Evolutionary conservation across 2,888 invertebrate genomes (phyloP).

Genomic region (Bombylius discolor): DNA sequence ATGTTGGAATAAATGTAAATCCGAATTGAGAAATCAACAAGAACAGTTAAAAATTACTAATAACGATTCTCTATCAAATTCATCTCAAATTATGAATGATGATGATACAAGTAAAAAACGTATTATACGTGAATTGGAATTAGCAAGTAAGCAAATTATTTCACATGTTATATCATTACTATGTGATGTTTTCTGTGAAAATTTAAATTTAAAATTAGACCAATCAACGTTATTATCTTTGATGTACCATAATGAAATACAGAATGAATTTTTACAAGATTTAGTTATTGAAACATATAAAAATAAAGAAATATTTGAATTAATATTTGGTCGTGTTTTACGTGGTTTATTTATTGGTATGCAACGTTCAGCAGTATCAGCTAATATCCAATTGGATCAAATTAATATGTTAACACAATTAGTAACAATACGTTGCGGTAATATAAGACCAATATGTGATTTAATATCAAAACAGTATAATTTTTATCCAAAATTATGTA

Average conservation of each 20-base stretch:
- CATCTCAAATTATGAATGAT: neutral
- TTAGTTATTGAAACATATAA: constrained; percentile 43
- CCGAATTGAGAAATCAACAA: constrained; percentile 13
- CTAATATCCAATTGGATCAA: constrained; percentile 44
- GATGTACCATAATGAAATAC: constrained; percentile 45
- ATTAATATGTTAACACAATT: constrained; percentile 64
- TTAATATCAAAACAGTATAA: constrained; percentile 52
- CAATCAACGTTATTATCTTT: constrained; percentile 45
- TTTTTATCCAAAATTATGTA: constrained; percentile 59
- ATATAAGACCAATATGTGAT: constrained; percentile 64
- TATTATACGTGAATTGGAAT: constrained; percentile 4
- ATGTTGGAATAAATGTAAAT: constrained; percentile 24
- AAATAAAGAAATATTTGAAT: constrained; percentile 30
- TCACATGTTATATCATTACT: constrained; percentile 46
- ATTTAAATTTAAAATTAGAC: constrained; percentile 24
- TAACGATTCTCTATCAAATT: neutral
- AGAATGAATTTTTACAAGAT: constrained; percentile 47
- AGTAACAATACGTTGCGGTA: constrained; percentile 61
- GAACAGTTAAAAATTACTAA: neutral
- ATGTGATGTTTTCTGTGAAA: constrained; percentile 27
- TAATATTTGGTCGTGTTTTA: constrained; percentile 29
- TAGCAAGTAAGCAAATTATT: constrained; percentile 33
- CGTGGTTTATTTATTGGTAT: constrained; percentile 33
- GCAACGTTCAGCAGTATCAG: constrained; percentile 22
- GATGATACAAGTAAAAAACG: neutral